Evolutionary conservation across 2,797 vertebrate species (phyloP).

Genomic region (Neoniphon sammara): DNA sequence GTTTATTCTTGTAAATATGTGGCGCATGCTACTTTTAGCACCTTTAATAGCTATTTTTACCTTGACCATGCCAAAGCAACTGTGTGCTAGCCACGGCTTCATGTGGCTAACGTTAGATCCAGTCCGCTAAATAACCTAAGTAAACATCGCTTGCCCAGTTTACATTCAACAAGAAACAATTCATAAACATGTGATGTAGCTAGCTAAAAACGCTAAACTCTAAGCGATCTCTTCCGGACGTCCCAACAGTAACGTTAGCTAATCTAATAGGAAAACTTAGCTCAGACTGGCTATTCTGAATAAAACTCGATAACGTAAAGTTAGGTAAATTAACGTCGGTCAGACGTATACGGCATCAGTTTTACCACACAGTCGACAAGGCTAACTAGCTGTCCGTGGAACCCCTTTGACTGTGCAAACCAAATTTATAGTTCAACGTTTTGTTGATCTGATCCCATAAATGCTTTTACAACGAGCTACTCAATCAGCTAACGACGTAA

Average conservation of each 20-base stretch:
- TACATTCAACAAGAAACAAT: neutral
- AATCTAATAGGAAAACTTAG: too few relatives aligned
- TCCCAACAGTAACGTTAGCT: too few relatives aligned
- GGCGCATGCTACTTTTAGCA: too few relatives aligned
- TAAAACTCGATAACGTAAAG: neutral
- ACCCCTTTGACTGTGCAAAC: neutral
- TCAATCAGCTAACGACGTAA: slow-evolving; percentile 33
- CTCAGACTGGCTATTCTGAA: neutral
- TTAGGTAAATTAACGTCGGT: too few relatives aligned
- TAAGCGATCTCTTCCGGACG: neutral
- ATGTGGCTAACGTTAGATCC: slow-evolving; percentile 32
- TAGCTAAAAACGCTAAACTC: too few relatives aligned
- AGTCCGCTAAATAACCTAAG: slow-evolving; percentile 25
- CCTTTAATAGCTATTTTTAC: too few relatives aligned
- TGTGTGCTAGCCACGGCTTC: slow-evolving; percentile 1
- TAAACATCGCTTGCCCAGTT: neutral
- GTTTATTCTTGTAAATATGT: neutral
- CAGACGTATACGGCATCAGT: neutral
- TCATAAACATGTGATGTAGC: slow-evolving; percentile 4
- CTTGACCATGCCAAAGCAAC: neutral
- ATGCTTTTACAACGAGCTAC: slow-evolving; percentile 25
- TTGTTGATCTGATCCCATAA: neutral
- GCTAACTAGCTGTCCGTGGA: neutral
- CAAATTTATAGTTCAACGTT: neutral
- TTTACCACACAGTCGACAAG: neutral